Base-by-base conservation (phyloP, 2,113 vertebrate genomes). In the Murina feae region DNA sequence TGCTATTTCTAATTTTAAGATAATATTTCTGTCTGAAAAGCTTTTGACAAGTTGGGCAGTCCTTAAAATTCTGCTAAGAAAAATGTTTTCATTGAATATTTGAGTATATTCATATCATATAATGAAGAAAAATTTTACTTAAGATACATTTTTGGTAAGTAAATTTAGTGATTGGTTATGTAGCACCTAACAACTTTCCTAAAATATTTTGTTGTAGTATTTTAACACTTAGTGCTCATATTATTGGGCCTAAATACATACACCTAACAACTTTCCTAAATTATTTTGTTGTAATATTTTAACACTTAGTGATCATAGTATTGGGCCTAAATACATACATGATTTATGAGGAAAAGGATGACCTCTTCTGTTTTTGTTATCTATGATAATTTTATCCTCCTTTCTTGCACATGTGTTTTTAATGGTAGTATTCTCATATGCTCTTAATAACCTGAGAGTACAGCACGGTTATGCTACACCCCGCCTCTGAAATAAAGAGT, bases 191-290 rank as follows among this genome's bases (percentile, higher is more conserved):
- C 39, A 84, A 76, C 18, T 91, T 97, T 66, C 23, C 21, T 80
- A 75, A 96, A 75, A 47, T 87, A 49, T 42, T 95, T 82, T 94
- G 69, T 42, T 60, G 28, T 55, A 30, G 13, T 71, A 23, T 84
- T 16, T 90, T 93, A 87, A 71, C 2, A 76, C 20, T 60, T 72
- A 74, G 10, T 86, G 53, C n/a, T 85, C 11, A 21, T 55, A 66
- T 20, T 60, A 76, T 84, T 90, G 25, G 51, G 17, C 65, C 49
- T 91, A 86, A 90, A 88, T 93, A 69, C 23, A 81, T 71, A n/a
- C n/a, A n/a, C 55, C 35, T 90, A 85, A 39, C 39, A 84, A 76
- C 18, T 91, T 97, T 66, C 23, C 21, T 80, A 75, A 96, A 75
- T 42, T 86, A 47, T 42, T 95, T 82, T 94, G 69, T 39, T 60